A percentile compares a stretch with the other conserved stretches of the same genome.
phyloP scores from a whole-genome alignment of 1,140 invertebrate genomes.

The Drosophila lacteicornis region DNA sequence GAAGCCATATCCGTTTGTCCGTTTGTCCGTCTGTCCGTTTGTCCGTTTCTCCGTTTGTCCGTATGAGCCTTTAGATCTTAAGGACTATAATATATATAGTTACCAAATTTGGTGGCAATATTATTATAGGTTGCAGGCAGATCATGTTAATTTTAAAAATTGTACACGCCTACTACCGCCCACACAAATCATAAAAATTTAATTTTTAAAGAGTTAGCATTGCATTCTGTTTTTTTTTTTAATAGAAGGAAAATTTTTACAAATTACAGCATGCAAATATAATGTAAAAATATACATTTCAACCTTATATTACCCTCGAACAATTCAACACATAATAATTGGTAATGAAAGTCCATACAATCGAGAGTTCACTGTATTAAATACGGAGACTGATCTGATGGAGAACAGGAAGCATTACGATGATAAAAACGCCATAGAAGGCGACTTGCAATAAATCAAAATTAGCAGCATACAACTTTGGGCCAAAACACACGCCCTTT shows the following conservation, averaged over 20 bases:
- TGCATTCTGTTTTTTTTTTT: no score
- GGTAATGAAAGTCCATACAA: accelerated
- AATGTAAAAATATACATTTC: no score
- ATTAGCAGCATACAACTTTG: slow-evolving; percentile 63
- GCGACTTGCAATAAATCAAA: slow-evolving; percentile 69
- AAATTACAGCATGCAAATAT: no score
- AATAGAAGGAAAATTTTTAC: no score
- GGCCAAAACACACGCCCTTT: slow-evolving; percentile 64
- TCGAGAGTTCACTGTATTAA: background rate
- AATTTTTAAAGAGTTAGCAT: no score
- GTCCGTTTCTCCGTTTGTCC: background rate
- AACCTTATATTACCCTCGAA: background rate
- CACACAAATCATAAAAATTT: no score
- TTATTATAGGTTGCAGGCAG: background rate
- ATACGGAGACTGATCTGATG: slow-evolving; percentile 22
- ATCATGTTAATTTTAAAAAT: background rate
- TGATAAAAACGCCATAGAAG: slow-evolving; percentile 50
- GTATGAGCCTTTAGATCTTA: background rate
- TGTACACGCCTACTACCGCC: background rate
- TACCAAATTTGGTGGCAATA: background rate
- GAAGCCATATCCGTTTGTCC: background rate
- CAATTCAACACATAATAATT: background rate
- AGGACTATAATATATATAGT: background rate
- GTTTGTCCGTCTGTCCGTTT: background rate
- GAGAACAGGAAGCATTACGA: slow-evolving; percentile 68